Conservation (phyloP, 2,113 vertebrate species). For the Excalfactoria chinensis region DNA sequence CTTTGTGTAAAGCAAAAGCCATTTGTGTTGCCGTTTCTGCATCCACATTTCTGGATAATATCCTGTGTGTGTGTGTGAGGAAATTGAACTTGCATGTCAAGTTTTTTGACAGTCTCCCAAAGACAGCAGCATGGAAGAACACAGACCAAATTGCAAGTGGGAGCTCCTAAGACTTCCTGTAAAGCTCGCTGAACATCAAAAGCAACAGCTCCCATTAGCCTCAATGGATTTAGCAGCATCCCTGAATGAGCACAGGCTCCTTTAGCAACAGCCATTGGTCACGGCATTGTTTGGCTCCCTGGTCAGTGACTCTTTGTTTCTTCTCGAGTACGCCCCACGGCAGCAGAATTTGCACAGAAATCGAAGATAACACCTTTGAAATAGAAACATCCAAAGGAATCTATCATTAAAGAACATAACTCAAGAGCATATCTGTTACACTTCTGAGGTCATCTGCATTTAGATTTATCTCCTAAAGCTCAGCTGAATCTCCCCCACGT, state of each 20-base stretch:
- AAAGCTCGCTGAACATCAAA: not conserved
- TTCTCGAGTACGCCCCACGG: not conserved
- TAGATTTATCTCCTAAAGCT: not conserved
- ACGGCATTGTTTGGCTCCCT: not conserved
- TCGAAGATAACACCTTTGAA: not conserved
- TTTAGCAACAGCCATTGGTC: not conserved
- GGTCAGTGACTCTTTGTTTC: not conserved
- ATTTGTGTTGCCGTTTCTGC: not conserved
- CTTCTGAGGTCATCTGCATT: conserved; percentile 8
- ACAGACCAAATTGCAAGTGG: not conserved
- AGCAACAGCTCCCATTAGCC: not conserved
- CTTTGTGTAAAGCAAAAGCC: not conserved
- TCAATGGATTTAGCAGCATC: not conserved
- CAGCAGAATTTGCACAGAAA: not conserved
- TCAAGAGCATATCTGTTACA: not conserved
- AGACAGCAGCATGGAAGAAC: not conserved
- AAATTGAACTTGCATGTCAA: not conserved
- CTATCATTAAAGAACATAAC: not conserved
- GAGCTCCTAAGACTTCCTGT: not conserved
- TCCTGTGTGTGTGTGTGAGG: not conserved
- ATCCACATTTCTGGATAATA: not conserved
- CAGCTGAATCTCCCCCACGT: not conserved
- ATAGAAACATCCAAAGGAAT: not conserved
- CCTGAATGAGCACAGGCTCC: not conserved
- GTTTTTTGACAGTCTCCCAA: not conserved